phyloP scores from a whole-genome alignment of 2,113 vertebrate species.

The Pituophis catenifer region DNA sequence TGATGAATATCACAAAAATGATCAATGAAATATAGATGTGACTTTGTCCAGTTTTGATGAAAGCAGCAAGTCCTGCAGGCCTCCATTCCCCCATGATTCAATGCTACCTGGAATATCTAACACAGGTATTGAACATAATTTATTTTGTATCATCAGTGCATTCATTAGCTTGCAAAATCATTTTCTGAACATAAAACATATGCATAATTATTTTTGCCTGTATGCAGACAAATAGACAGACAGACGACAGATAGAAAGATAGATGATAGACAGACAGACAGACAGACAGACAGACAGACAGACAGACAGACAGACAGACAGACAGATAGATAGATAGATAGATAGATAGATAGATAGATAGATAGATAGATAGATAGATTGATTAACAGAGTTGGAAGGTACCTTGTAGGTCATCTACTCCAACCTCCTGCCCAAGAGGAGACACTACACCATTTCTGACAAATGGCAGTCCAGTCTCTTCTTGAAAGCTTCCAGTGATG shows the following conservation, averaged over 20 bases:
- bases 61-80: neutral
- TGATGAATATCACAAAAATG: conserved; percentile 26
- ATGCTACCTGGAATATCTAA: neutral
- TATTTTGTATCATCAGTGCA: neutral
- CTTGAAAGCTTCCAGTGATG: too few relatives aligned
- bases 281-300: rapidly evolving
- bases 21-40: conserved; percentile 33
- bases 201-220: neutral
- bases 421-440: too few relatives aligned
- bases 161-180: neutral
- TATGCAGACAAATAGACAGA: neutral
- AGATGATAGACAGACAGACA: too few relatives aligned
- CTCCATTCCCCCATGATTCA: neutral
- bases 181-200: neutral
- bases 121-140: neutral
- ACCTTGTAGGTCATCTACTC: too few relatives aligned
- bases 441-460: too few relatives aligned
- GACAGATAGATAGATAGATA: too few relatives aligned
- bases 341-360: too few relatives aligned
- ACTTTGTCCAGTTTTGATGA: neutral
- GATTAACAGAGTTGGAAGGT: too few relatives aligned
- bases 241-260: too few relatives aligned
- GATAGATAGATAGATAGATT: too few relatives aligned
- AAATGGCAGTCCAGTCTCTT: too few relatives aligned
- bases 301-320: too few relatives aligned